phyloP scores from a whole-genome alignment of 2,113 vertebrate genomes.

The Apistogramma diplotaenia region DNA sequence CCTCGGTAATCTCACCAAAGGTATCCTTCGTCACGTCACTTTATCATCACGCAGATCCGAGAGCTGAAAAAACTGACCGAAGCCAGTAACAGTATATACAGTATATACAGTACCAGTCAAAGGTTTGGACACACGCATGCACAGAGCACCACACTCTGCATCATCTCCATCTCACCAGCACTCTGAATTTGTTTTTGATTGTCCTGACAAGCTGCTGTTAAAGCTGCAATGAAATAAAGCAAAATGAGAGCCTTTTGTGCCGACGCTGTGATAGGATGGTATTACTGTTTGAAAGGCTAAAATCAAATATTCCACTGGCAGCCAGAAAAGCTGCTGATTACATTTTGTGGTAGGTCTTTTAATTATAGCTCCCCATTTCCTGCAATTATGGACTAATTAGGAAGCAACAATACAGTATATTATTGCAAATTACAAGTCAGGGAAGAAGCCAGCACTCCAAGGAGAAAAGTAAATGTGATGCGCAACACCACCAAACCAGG shows the following conservation, averaged over 20 bases:
- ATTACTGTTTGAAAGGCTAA: slow-evolving; percentile 3
- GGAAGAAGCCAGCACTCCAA: not conserved
- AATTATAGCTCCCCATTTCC: slow-evolving; percentile 15
- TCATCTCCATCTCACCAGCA: not conserved
- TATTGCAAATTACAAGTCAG: slow-evolving; percentile 16
- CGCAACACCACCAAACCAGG: not conserved
- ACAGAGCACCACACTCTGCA: not conserved
- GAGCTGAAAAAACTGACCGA: not conserved
- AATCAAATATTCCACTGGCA: slow-evolving; percentile 7
- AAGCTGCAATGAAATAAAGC: not conserved
- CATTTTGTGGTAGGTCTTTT: slow-evolving; percentile 19
- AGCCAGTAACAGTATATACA: too few species aligned
- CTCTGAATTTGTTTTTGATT: not conserved
- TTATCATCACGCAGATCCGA: not conserved
- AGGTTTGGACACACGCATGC: not conserved
- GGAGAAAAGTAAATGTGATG: not conserved
- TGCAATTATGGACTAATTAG: slow-evolving; percentile 22
- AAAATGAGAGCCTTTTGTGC: not conserved
- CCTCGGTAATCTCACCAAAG: too few species aligned
- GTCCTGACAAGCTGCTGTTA: not conserved
- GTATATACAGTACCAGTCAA: too few species aligned
- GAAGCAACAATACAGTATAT: slow-evolving; percentile 19
- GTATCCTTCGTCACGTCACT: not conserved
- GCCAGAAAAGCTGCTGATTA: slow-evolving; percentile 23
- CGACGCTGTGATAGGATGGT: not conserved